A percentile compares a stretch with the other conserved stretches of the same genome.
Conservation (phyloP, 2,797 vertebrate species). For the Lepilemur ruficaudatus region DNA sequence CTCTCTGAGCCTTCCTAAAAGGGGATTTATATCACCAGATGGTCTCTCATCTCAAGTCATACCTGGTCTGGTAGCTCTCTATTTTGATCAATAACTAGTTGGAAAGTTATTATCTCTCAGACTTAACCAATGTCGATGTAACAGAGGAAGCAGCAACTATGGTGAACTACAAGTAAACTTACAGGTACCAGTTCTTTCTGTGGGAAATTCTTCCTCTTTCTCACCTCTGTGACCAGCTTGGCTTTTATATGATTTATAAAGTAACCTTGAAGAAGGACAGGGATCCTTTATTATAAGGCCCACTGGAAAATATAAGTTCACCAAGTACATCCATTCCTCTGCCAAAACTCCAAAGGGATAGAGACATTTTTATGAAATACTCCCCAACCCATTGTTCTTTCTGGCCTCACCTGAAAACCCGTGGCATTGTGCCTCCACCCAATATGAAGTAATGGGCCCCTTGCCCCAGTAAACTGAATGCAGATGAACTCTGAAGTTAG, state of each 20-base stretch:
- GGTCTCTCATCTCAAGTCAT: not conserved
- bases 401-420: fast-evolving
- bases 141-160: not conserved
- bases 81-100: not conserved
- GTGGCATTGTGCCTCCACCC: not conserved
- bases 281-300: not conserved
- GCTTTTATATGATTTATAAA: not conserved
- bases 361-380: not conserved
- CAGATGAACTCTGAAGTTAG: not conserved
- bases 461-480: not conserved
- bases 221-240: not conserved
- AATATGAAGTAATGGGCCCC: not conserved
- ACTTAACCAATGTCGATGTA: not conserved
- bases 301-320: not conserved
- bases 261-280: not conserved
- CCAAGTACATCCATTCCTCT: not conserved
- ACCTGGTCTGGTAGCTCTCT: not conserved
- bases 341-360: not conserved
- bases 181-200: not conserved
- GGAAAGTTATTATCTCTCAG: not conserved
- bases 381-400: not conserved
- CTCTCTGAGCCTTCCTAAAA: not conserved
- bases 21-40: not conserved
- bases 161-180: not conserved
- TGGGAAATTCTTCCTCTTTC: not conserved